phyloP scores from a whole-genome alignment of 2,113 vertebrate genomes.

The Perognathus longimembris region DNA sequence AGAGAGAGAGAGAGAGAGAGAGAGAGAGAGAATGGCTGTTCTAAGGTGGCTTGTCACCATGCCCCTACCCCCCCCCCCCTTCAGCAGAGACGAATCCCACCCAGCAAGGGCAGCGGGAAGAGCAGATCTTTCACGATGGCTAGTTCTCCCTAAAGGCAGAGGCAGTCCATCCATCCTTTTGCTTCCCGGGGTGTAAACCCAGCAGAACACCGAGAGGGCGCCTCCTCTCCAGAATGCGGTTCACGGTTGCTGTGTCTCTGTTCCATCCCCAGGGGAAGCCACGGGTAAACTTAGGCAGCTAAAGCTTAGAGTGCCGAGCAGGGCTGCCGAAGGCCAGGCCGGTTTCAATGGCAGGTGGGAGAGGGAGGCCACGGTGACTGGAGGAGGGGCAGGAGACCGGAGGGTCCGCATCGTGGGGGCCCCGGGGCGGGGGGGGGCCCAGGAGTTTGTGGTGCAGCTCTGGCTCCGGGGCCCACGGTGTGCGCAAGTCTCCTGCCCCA shows the following conservation, averaged over 20 bases:
- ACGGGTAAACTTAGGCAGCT: constrained; percentile 27
- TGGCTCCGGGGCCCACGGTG: too few relatives aligned
- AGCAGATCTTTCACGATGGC: constrained; percentile 1
- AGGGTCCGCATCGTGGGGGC: too few relatives aligned
- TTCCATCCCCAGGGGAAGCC: background rate
- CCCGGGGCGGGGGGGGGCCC: too few relatives aligned
- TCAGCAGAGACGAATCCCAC: constrained; percentile 25
- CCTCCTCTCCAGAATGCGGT: background rate
- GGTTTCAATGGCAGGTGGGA: too few relatives aligned
- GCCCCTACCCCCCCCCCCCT: background rate
- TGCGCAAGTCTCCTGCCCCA: too few relatives aligned
- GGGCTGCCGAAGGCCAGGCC: too few relatives aligned
- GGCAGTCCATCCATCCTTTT: background rate
- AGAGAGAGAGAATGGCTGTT: constrained; percentile 30
- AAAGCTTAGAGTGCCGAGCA: too few relatives aligned
- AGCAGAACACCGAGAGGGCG: background rate
- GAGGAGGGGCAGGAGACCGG: too few relatives aligned
- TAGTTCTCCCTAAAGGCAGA: background rate
- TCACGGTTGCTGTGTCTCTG: constrained; percentile 4
- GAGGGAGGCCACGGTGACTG: too few relatives aligned
- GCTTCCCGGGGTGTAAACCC: constrained; percentile 23
- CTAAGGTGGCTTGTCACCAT: background rate
- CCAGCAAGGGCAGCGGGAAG: too few relatives aligned
- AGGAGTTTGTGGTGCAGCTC: too few relatives aligned
- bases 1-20: constrained; percentile 37